phyloP scores from a whole-genome alignment of 2,888 invertebrate genomes.

The Metacarcinus magister region DNA sequence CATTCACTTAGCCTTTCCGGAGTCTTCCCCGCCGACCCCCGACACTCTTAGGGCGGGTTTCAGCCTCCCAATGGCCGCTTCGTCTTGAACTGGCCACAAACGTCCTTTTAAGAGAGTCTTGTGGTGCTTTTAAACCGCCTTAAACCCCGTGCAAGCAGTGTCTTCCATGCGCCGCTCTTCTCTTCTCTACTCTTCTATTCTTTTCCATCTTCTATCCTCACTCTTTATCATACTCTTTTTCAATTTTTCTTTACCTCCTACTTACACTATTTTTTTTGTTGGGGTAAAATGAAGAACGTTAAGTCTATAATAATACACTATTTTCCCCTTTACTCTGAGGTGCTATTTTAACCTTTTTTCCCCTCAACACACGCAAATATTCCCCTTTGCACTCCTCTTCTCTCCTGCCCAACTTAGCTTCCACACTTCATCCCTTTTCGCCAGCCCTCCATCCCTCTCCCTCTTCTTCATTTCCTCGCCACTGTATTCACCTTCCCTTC shows the following conservation, averaged over 20 bases:
- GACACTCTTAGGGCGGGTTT: not conserved
- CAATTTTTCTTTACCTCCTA: not conserved
- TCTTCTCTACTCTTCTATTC: not conserved
- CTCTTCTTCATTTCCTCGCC: constrained; percentile 20
- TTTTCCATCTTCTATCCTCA: not conserved
- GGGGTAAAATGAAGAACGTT: not conserved
- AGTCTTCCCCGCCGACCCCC: not conserved
- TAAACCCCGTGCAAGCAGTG: not conserved
- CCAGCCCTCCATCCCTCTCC: not conserved
- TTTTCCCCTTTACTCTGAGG: not conserved
- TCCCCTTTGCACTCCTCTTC: not conserved
- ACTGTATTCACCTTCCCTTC: not conserved
- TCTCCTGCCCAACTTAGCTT: not conserved
- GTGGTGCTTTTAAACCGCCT: not conserved
- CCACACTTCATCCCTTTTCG: constrained; percentile 11
- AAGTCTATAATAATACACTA: not conserved
- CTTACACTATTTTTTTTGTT: not conserved
- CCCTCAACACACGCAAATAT: not conserved
- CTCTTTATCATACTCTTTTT: not conserved
- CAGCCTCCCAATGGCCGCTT: constrained; percentile 22
- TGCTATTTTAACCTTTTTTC: not conserved
- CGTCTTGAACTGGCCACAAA: constrained; percentile 31
- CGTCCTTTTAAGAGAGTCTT: constrained; percentile 43
- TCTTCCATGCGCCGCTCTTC: not conserved
- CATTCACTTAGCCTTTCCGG: not conserved